Evolutionary conservation across 2,797 vertebrate genomes (phyloP).

Genomic region (Sciaenops ocellatus): DNA sequence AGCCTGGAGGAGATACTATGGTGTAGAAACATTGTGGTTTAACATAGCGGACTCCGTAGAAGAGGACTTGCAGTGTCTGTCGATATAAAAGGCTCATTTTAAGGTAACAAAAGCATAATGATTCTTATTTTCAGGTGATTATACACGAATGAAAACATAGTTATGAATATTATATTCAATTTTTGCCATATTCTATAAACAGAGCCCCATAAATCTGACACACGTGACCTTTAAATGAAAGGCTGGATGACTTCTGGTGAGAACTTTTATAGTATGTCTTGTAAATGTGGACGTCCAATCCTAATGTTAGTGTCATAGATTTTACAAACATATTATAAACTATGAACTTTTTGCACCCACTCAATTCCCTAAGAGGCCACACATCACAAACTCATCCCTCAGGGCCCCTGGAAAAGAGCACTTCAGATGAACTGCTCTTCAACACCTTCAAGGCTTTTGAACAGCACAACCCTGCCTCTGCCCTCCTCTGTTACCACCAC

Average conservation of each 20-base stretch:
- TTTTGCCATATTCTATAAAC: too few species aligned
- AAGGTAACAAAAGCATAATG: too few species aligned
- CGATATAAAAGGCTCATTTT: too few species aligned
- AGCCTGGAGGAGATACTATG: too few species aligned
- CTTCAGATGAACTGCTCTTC: slow-evolving; percentile 15
- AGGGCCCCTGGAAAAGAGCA: slow-evolving; percentile 1
- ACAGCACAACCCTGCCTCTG: background rate
- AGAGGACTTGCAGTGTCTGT: too few species aligned
- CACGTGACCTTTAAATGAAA: background rate
- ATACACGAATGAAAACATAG: too few species aligned
- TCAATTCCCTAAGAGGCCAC: background rate
- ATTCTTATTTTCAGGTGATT: too few species aligned
- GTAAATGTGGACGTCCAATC: background rate
- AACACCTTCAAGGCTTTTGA: slow-evolving; percentile 6
- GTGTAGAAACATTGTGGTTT: too few species aligned
- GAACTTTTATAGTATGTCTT: slow-evolving; percentile 3
- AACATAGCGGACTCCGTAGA: too few species aligned
- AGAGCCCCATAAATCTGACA: too few species aligned
- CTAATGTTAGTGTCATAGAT: background rate
- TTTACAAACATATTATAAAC: background rate
- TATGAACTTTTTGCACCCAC: slow-evolving; percentile 4
- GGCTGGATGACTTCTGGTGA: background rate
- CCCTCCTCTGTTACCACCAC: background rate
- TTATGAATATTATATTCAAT: too few species aligned
- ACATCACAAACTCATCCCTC: background rate